A percentile compares a stretch with the other conserved stretches of the same genome.
Evolutionary conservation across 2,888 invertebrate species (phyloP).

Genomic region (Trisateles emortualis): DNA sequence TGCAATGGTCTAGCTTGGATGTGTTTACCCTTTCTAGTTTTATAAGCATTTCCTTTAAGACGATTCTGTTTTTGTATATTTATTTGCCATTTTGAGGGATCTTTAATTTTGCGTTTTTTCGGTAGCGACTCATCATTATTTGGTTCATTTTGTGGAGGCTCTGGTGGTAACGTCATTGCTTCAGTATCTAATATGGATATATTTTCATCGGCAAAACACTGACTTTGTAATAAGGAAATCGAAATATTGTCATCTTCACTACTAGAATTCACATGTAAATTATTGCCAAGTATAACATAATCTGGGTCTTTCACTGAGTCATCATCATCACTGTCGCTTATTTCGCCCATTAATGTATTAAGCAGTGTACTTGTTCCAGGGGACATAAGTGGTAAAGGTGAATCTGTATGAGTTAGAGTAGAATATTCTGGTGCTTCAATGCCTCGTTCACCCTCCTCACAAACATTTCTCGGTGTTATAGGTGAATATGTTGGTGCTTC

Average conservation of each 20-base stretch:
- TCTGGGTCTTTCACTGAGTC: neutral
- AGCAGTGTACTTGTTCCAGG: neutral
- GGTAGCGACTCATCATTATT: neutral
- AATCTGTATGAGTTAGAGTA: neutral
- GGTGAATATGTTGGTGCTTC: no score
- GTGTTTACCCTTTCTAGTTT: neutral
- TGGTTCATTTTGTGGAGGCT: neutral
- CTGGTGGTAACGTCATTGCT: neutral
- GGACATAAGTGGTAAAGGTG: neutral
- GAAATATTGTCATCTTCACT: neutral
- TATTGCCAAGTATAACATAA: neutral
- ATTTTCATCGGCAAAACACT: no score
- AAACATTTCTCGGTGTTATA: neutral
- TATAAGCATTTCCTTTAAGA: no score
- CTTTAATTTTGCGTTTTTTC: neutral
- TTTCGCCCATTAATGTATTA: neutral
- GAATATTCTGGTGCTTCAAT: neutral
- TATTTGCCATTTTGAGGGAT: neutral
- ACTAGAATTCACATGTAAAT: neutral
- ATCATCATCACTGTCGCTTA: neutral
- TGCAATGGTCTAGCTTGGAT: neutral
- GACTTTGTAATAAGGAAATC: neutral
- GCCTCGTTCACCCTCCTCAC: neutral
- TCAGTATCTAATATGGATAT: no score
- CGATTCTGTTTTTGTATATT: no score